These are phyloP conservation scores for Coelinius sp. DNA, from an alignment of 2,888 invertebrate genomes.

Conservation along the genomic window DNA sequence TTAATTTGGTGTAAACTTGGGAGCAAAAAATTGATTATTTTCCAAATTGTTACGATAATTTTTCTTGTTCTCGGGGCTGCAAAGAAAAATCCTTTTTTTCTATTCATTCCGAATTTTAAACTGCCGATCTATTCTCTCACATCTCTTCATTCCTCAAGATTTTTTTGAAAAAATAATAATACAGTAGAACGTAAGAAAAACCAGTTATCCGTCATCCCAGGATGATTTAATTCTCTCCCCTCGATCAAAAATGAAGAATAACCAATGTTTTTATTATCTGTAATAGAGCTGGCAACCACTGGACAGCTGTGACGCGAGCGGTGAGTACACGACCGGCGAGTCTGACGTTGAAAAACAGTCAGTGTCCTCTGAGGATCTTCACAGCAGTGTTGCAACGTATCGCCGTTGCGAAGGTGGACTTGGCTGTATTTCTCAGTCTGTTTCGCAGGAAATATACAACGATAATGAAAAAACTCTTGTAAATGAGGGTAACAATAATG, in stretches of 20 bases:
- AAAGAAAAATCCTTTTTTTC: background rate
- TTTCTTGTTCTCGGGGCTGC: background rate
- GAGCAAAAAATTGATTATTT: no score
- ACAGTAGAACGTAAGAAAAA: background rate
- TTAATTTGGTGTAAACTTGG: background rate
- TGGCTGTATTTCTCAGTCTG: constrained; percentile 59
- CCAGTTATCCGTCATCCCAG: background rate
- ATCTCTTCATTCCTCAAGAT: no score
- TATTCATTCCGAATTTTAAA: background rate
- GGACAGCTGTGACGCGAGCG: constrained; percentile 90
- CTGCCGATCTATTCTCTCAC: no score
- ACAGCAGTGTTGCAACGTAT: constrained; percentile 81
- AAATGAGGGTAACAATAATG: constrained; percentile 51
- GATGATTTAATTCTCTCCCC: background rate
- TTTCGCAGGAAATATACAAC: constrained; percentile 67
- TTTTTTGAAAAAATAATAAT: background rate
- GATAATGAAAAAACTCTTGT: constrained; percentile 63
- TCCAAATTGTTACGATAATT: background rate
- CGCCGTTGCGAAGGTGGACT: constrained; percentile 68
- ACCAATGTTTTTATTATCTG: background rate
- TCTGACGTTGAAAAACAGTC: constrained; percentile 80
- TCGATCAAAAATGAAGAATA: background rate
- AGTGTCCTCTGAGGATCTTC: constrained; percentile 83
- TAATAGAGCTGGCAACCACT: constrained; percentile 72
- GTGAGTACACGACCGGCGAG: constrained; percentile 86